Evolutionary conservation across 2,888 invertebrate genomes (phyloP).

Genomic region (Minunthozetes semirufus): DNA sequence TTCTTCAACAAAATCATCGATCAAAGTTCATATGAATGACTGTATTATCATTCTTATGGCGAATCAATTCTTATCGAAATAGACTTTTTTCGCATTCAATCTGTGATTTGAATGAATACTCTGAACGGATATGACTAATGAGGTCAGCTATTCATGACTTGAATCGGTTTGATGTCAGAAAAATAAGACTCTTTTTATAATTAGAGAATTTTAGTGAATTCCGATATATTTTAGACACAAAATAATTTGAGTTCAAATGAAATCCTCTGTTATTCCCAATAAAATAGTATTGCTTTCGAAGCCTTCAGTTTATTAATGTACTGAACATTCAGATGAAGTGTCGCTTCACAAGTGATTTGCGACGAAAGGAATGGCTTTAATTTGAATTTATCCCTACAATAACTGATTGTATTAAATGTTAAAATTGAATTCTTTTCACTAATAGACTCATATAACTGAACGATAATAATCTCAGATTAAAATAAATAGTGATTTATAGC

Average conservation of each 20-base stretch:
- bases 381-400: neutral
- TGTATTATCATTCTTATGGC: too few species aligned
- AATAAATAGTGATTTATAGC: too few species aligned
- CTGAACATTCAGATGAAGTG: neutral
- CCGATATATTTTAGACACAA: neutral
- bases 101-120: too few species aligned
- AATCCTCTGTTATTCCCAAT: neutral
- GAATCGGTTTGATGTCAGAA: too few species aligned
- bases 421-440: neutral
- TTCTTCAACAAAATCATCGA: too few species aligned
- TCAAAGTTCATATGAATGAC: too few species aligned
- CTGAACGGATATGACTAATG: too few species aligned
- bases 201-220: neutral
- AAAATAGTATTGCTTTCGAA: neutral
- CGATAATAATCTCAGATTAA: too few species aligned
- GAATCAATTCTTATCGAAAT: too few species aligned
- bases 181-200: too few species aligned
- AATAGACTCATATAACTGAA: constrained; percentile 47
- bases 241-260: neutral
- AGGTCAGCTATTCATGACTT: too few species aligned
- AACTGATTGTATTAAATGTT: neutral
- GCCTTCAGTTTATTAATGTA: neutral
- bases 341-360: neutral
- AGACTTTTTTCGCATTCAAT: too few species aligned
- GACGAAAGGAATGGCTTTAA: neutral